A percentile compares a stretch with the other conserved stretches of the same genome.
These are phyloP conservation scores for Drosophila trapezifrons DNA, from an alignment of 1,140 invertebrate species.

Conservation along the genomic window DNA sequence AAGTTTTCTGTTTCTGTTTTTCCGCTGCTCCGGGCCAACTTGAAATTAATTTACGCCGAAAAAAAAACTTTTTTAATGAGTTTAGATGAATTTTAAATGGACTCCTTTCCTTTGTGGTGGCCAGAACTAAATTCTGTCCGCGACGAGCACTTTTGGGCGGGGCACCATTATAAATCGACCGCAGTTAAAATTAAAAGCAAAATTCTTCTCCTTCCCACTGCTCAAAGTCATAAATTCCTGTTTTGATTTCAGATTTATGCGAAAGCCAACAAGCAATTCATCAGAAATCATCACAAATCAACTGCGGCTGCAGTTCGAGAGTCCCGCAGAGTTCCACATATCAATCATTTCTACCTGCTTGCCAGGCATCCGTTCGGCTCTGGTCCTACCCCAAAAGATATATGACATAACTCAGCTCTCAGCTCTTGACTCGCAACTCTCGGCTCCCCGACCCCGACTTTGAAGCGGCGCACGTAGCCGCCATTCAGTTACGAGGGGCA, in stretches of 20 bases:
- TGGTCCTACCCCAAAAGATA: conserved; percentile 32
- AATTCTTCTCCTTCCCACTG: not conserved
- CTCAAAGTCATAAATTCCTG: conserved; percentile 27
- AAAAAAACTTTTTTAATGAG: conserved; percentile 73
- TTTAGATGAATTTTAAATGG: conserved; percentile 72
- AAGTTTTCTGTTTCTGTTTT: conserved; percentile 53
- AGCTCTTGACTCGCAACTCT: too few relatives aligned
- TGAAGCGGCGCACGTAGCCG: conserved; percentile 60
- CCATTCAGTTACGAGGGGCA: conserved; percentile 13
- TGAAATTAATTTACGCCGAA: conserved; percentile 70
- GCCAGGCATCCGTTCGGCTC: conserved; percentile 6
- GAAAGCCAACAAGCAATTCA: conserved; percentile 30
- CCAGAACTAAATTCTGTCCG: conserved; percentile 5
- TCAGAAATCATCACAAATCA: conserved; percentile 56
- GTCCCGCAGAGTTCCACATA: conserved; percentile 24
- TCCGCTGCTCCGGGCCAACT: conserved; percentile 44
- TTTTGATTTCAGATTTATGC: conserved; percentile 4
- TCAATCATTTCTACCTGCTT: conserved; percentile 66
- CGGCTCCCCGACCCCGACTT: conserved; percentile 38
- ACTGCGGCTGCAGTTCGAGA: conserved; percentile 15
- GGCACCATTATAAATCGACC: conserved; percentile 10
- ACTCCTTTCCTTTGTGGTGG: conserved; percentile 24
- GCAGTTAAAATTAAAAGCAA: conserved; percentile 9
- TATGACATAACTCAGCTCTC: conserved; percentile 54
- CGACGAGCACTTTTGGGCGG: conserved; percentile 3